Base-by-base conservation (phyloP, 2,113 vertebrate genomes). In the Scophthalmus maximus region DNA sequence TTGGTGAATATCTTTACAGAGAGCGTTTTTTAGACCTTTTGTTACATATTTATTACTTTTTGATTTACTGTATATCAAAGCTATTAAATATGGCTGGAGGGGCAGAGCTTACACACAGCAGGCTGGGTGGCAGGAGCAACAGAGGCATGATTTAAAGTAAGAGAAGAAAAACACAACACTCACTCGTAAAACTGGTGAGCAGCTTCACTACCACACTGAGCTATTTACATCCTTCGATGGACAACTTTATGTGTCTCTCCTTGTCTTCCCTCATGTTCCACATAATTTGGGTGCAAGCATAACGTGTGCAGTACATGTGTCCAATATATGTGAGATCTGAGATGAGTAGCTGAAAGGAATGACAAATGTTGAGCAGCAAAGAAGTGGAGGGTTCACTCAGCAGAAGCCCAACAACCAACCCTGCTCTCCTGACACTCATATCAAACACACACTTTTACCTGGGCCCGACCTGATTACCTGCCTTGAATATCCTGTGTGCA, bases 251-350 rank as follows among this genome's bases (percentile, higher is more conserved):
- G 25, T 25, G 30, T n/a, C 40, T 68, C 58, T 49, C 17, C 60
- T 55, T 47, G 42, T 72, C 68, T 68, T 74, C 68, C 58, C 53
- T 73, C 61, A 51, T 79, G 78, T 70, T 68, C 26, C 52, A 68
- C 62, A 69, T 55, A 23, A 64, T 64, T 75, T 32, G 4, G 26
- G 15, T 40, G 42, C 15, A 53, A 57, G 71, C 76, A 59, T 66
- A 75, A 78, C 74, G 70, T 65, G 57, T 74, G 46, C 56, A 27
- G 63, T 73, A 65, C 32, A 67, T 62, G 59, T 62, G 68, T 66
- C 49, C 56, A 46, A 67, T 23, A 25, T 34, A 20, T 67, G 73
- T 30, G 27, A 75, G 44, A 75, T 60, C 10, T 73, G 42, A 69
- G 51, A 29, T 46, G 29, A 5, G 30, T 34, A 34, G 32, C 14